A percentile compares a stretch with the other conserved stretches of the same genome.
These are phyloP conservation scores for Drosophila teissieri DNA, from an alignment of 1,140 invertebrate genomes.

Conservation along the genomic window DNA sequence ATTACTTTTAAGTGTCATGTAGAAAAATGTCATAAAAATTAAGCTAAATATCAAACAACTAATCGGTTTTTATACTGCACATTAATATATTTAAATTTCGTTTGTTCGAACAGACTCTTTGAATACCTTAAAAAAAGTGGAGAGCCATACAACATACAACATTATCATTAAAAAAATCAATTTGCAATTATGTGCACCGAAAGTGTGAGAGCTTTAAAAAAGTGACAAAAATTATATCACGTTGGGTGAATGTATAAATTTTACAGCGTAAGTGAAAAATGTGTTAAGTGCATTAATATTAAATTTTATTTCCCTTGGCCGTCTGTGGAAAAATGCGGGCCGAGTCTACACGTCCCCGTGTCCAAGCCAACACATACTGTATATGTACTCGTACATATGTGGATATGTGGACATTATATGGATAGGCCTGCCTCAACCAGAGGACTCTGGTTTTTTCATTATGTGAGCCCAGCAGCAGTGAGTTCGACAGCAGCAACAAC, in stretches of 20 bases:
- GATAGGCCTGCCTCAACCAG: slow-evolving; percentile 12
- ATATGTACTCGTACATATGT: background rate
- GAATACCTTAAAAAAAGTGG: slow-evolving; percentile 3
- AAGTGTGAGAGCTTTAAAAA: slow-evolving; percentile 45
- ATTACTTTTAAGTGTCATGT: background rate
- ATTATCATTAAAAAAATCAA: slow-evolving; percentile 73
- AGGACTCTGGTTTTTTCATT: slow-evolving; percentile 53
- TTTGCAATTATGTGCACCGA: slow-evolving; percentile 69
- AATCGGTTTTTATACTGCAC: background rate
- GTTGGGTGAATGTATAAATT: slow-evolving; percentile 38
- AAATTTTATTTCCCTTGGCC: slow-evolving; percentile 58
- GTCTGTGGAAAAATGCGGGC: slow-evolving; percentile 34
- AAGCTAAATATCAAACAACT: background rate
- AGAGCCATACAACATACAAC: slow-evolving; percentile 39
- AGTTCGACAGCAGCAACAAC: slow-evolving; percentile 31
- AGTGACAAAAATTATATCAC: slow-evolving; percentile 29
- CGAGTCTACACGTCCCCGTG: background rate
- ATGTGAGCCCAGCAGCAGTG: slow-evolving; percentile 40
- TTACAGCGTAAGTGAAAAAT: slow-evolving; percentile 68
- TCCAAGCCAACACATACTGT: background rate
- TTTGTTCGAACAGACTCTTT: background rate
- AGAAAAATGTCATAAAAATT: background rate
- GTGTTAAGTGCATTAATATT: slow-evolving; percentile 78
- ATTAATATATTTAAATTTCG: background rate
- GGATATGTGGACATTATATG: slow-evolving; percentile 7